phyloP scores from a whole-genome alignment of 2,113 vertebrate genomes.

The Puma concolor region DNA sequence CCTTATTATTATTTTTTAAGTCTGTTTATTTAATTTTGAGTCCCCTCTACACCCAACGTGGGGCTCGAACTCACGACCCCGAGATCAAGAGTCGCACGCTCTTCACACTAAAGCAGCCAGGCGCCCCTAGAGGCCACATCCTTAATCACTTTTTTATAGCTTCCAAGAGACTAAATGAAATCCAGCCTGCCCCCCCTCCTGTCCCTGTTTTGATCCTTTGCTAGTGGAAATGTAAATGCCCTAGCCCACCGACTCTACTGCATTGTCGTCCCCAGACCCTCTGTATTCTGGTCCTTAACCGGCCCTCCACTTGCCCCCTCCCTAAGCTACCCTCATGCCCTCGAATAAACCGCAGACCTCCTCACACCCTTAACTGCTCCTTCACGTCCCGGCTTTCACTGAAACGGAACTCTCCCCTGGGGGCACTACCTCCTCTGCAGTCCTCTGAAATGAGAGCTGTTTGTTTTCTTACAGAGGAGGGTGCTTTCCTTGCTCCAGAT shows the following conservation, averaged over 20 bases:
- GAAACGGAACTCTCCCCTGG: conserved; percentile 46
- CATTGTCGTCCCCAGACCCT: neutral
- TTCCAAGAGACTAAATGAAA: neutral
- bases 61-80: neutral
- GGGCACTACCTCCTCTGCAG: neutral
- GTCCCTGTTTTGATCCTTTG: neutral
- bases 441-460: conserved; percentile 50
- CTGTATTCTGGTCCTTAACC: neutral
- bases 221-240: neutral
- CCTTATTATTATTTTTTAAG: neutral
- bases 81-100: neutral
- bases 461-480: conserved; percentile 43
- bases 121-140: neutral
- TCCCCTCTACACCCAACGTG: neutral
- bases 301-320: neutral
- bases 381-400: neutral
- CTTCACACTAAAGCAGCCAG: neutral
- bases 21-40: neutral
- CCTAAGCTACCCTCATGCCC: neutral
- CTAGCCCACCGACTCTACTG: neutral
- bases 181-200: neutral
- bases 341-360: neutral
- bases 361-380: neutral
- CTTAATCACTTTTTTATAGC: neutral
- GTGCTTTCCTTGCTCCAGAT: neutral